Evolutionary conservation across 2,888 invertebrate genomes (phyloP), one percentile per base, ranked within the genome.

Genomic region (Luperina testacea): DNA sequence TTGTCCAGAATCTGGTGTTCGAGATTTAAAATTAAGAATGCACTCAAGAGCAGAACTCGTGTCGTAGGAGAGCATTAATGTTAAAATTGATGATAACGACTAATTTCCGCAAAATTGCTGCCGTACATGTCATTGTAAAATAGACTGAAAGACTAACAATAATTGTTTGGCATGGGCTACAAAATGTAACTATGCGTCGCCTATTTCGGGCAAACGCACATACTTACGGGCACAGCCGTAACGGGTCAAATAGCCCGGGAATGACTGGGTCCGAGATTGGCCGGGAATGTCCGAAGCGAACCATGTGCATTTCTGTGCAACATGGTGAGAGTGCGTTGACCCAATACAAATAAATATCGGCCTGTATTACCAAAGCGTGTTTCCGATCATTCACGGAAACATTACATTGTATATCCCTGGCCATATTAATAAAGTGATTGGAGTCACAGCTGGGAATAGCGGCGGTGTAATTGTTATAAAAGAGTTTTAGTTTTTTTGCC

Each of bases 381-480:
- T 93, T 92, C 91, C 90, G 90, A 95, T 94, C 94, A 92, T 92
- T 94, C 94, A 93, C 92, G 90, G 92, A 90, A 92, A 91, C 91
- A 83, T 92, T 91, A 72, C 61, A 84, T 80, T 91, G 89, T 89
- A 68, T 84, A 82, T 80, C 42, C 70, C 17, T 70, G 63, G 15
- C 45, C 48, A 77, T 77, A 81, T 71, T 82, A 70, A 65, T 80
- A 70, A 77, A 73, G 51, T 71, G 51, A 82, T 65, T 80, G 53
- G 51, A 65, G 32, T 75, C n/a, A 57, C 15, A 27, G 42, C 32
- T 53, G 8, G 27, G 17, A 51, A 73, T 78, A 72, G 27, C n/a
- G 59, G 32, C 11, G 5, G 61, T 65, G 27, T 48, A 7, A 64
- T 38, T 77, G 17, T 57, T 45, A 20, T 70, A 45, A 61, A 27